phyloP scores from a whole-genome alignment of 2,797 vertebrate genomes.

The Cetoscarus ocellatus region DNA sequence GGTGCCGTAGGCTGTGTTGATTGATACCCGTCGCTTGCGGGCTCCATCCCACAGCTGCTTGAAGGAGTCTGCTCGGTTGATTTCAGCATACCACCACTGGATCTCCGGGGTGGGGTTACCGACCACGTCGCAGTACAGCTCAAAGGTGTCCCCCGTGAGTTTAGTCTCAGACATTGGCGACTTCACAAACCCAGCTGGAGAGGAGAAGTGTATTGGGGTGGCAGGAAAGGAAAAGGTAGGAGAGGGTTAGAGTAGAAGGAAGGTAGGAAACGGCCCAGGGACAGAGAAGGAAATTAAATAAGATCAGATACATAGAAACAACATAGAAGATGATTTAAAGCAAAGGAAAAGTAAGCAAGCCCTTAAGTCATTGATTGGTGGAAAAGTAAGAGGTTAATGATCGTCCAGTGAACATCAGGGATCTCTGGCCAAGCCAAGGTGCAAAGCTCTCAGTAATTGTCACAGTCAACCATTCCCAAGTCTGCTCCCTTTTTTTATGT shows the following conservation, averaged over 20 bases:
- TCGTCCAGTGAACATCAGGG: conserved; percentile 26
- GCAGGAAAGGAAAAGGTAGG: conserved; percentile 63
- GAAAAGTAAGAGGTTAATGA: conserved; percentile 63
- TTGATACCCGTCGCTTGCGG: conserved; percentile 95
- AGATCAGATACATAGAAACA: conserved; percentile 62
- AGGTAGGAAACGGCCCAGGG: conserved; percentile 38
- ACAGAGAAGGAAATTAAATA: conserved; percentile 62
- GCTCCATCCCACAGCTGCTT: conserved; percentile 99
- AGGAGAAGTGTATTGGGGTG: conserved; percentile 71
- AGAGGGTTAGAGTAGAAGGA: conserved; percentile 62
- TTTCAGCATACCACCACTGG: conserved; percentile 99
- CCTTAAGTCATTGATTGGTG: conserved; percentile 67
- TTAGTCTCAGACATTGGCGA: conserved; percentile 99
- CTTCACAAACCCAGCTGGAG: conserved; percentile 99
- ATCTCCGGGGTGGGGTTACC: conserved; percentile 98
- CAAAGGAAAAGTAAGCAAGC: conserved; percentile 74
- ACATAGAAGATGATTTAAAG: conserved; percentile 74
- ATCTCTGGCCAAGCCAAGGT: conserved; percentile 29
- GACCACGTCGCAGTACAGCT: conserved; percentile 99
- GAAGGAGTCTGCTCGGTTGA: conserved; percentile 98
- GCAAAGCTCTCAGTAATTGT: conserved; percentile 47
- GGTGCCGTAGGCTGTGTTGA: conserved; percentile 95
- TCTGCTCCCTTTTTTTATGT: conserved; percentile 6
- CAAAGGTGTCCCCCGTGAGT: conserved; percentile 99
- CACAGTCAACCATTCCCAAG: conserved; percentile 40